Conservation (phyloP, 2,113 vertebrate species). For the Otus sunia region DNA sequence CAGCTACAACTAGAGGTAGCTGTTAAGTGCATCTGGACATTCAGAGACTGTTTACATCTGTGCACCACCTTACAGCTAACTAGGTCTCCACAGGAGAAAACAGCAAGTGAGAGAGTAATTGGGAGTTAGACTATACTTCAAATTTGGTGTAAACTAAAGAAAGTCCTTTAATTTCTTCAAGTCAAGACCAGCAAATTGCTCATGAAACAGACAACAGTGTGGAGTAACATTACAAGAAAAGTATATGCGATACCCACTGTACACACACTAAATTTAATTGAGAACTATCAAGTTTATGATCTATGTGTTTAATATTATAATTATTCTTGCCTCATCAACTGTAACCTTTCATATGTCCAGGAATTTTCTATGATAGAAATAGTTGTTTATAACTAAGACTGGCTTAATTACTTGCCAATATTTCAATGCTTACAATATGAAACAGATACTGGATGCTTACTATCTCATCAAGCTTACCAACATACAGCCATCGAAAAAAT, state of each 20-base stretch:
- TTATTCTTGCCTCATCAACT: neutral
- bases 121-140: neutral
- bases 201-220: neutral
- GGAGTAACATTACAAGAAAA: neutral
- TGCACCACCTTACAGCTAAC: neutral
- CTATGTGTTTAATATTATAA: neutral
- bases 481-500: slow-evolving; percentile 97
- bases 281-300: neutral
- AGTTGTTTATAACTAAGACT: neutral
- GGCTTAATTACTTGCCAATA: neutral
- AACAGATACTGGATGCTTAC: neutral
- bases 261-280: neutral
- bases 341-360: neutral
- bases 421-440: neutral
- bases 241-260: neutral
- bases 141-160: neutral
- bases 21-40: neutral
- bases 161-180: neutral
- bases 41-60: neutral
- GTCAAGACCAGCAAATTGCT: neutral
- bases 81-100: neutral
- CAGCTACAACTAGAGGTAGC: neutral
- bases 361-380: neutral
- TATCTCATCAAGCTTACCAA: slow-evolving; percentile 81
- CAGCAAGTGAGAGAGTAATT: neutral